These are phyloP conservation scores for Zhuqinia jingwanae DNA, from an alignment of 2,888 invertebrate genomes.

Conservation along the genomic window DNA sequence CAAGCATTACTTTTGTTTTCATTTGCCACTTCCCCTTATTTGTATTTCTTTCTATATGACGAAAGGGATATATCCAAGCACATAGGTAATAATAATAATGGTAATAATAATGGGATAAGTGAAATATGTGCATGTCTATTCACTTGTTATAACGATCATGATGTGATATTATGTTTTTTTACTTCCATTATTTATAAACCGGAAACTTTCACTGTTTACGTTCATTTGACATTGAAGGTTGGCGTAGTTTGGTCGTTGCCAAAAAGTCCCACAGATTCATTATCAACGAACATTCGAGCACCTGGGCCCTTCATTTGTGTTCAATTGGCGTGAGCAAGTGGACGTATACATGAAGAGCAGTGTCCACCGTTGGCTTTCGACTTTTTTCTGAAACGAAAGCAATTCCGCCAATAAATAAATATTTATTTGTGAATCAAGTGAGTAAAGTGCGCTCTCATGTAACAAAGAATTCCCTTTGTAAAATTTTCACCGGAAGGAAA, in stretches of 20 bases:
- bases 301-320: slow-evolving; percentile 51
- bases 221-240: slow-evolving; percentile 68
- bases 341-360: slow-evolving; percentile 29
- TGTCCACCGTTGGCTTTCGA: neutral
- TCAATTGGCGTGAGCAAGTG: slow-evolving; percentile 34
- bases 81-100: neutral
- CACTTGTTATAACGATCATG: slow-evolving; percentile 7
- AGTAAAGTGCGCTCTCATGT: neutral
- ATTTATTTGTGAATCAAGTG: neutral
- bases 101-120: neutral
- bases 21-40: slow-evolving; percentile 47
- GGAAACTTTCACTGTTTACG: slow-evolving; percentile 75
- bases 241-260: slow-evolving; percentile 2
- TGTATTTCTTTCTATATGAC: slow-evolving; percentile 12
- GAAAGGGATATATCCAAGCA: neutral
- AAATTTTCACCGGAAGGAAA: neutral
- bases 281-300: slow-evolving; percentile 21
- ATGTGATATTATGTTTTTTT: slow-evolving; percentile 40
- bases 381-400: neutral
- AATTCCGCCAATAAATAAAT: neutral
- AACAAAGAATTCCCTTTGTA: neutral
- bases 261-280: slow-evolving; percentile 40
- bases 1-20: slow-evolving; percentile 65
- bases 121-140: neutral
- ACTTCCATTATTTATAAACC: slow-evolving; percentile 75